These are phyloP conservation scores for Drosophila atripex DNA, from an alignment of 2,888 invertebrate species.

Conservation along the genomic window DNA sequence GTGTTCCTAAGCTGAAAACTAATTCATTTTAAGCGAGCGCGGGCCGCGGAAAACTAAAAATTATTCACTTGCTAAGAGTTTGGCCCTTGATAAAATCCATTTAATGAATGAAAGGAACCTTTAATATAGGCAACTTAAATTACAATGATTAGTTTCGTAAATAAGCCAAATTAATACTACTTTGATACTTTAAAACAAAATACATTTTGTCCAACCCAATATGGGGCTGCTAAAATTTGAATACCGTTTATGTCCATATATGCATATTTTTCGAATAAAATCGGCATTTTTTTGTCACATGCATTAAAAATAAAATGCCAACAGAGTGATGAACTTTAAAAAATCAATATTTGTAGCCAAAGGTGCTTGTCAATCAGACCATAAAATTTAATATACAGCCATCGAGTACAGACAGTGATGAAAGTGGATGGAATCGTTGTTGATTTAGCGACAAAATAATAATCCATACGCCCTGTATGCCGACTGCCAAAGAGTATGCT, in stretches of 20 bases:
- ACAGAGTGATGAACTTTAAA: neutral
- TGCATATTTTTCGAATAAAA: neutral
- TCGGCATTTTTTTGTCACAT: neutral
- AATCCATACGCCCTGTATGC: constrained; percentile 41
- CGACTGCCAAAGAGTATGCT: constrained; percentile 39
- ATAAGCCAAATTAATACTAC: too few relatives aligned
- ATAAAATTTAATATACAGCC: neutral
- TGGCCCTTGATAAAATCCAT: neutral
- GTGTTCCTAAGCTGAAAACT: constrained; percentile 9
- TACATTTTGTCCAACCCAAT: too few relatives aligned
- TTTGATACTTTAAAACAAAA: too few relatives aligned
- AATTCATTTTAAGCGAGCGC: constrained; percentile 9
- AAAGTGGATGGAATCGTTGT: constrained; percentile 19
- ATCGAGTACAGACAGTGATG: neutral
- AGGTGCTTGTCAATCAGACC: neutral
- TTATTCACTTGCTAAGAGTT: neutral
- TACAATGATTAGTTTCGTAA: too few relatives aligned
- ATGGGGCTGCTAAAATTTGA: too few relatives aligned
- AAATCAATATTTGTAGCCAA: neutral
- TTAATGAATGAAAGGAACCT: neutral
- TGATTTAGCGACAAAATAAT: constrained; percentile 52
- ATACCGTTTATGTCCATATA: neutral
- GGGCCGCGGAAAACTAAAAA: neutral
- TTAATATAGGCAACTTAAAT: too few relatives aligned
- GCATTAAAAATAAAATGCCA: neutral